phyloP scores from a whole-genome alignment of 2,888 invertebrate genomes.

The Tridacna gigas region DNA sequence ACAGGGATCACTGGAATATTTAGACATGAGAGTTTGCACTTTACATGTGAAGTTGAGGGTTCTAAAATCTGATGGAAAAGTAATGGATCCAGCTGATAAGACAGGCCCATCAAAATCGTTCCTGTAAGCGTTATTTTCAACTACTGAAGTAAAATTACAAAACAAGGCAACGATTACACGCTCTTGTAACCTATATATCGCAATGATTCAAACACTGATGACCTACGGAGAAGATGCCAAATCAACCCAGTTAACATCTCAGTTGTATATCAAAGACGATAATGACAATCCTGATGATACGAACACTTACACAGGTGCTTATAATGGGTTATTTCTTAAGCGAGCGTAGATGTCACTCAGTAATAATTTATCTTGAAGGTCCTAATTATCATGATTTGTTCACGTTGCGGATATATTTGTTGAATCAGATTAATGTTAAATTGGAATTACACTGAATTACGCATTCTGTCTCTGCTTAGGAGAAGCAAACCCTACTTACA shows the following conservation, averaged over 20 bases:
- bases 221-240: conserved; percentile 29
- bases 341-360: background rate
- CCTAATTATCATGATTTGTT: conserved; percentile 46
- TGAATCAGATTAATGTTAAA: conserved; percentile 47
- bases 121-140: conserved; percentile 26
- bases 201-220: conserved; percentile 16
- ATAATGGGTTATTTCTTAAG: conserved; percentile 18
- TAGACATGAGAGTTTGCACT: conserved; percentile 21
- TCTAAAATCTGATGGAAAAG: conserved; percentile 18
- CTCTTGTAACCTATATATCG: conserved; percentile 25
- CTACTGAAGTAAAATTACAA: conserved; percentile 36
- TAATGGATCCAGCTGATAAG: conserved; percentile 1
- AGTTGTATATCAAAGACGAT: conserved; percentile 26
- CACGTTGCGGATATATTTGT: conserved; percentile 37
- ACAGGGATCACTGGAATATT: conserved; percentile 26
- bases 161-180: conserved; percentile 26
- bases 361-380: conserved; percentile 44
- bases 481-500: conserved; percentile 6
- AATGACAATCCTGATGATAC: conserved; percentile 8
- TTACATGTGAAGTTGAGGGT: conserved; percentile 35
- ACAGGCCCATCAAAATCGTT: conserved; percentile 34
- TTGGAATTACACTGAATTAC: conserved; percentile 36
- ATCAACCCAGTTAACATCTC: conserved; percentile 9
- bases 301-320: background rate
- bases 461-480: conserved; percentile 43